Evolutionary conservation across 23 tunicate species (phyloP), one percentile per base, ranked within the genome.

Genomic region (Clavelina lepadiformis): DNA sequence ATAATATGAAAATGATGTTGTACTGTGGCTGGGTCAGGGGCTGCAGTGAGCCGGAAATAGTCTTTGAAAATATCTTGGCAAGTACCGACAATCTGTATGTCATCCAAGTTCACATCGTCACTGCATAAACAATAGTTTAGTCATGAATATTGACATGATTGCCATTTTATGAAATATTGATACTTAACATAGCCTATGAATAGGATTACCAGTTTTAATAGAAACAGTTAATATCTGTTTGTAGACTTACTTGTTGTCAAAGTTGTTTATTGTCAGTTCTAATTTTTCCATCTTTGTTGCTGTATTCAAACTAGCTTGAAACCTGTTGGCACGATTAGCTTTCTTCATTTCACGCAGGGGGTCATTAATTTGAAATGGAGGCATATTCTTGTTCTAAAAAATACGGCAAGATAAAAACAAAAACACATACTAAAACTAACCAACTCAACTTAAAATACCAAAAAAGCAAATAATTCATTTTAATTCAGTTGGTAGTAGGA

Each of bases 1-100:
- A 13, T 54, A 13, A 54, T 19, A 7, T 8, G 7, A 21, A 54
- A 13, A 7, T n/a, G n/a, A n/a, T n/a, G n/a, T n/a, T n/a, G n/a
- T 49, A 93, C 98, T 19, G 86, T 49, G 5, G 94, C 85, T 19
- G 99, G 95, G 28, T 75, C 91, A 3, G 99, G 99, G 0, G 99
- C 99, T n/a, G 95, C 75, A 3, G 99, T 94, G 18, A 94, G 81
- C 1, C 99, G 74, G 57, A 94, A 76, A 65, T 81, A 94, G 49
- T 89, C 98, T 37, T 94, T 94, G 69, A 94, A 86, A 35, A 86
- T 66, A 41, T 82, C 96, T 26, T 52, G 65, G 55, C 92, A 86
- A 22, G 91, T 94, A 30, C 99, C 99, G 32, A 86, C 88, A 18
- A 94, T 71, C 59, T 94, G 79, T 51, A 76, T 46, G 11, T 79